Base-by-base conservation (phyloP, 2,797 vertebrate genomes). In the Enteromius afrohamiltoni region DNA sequence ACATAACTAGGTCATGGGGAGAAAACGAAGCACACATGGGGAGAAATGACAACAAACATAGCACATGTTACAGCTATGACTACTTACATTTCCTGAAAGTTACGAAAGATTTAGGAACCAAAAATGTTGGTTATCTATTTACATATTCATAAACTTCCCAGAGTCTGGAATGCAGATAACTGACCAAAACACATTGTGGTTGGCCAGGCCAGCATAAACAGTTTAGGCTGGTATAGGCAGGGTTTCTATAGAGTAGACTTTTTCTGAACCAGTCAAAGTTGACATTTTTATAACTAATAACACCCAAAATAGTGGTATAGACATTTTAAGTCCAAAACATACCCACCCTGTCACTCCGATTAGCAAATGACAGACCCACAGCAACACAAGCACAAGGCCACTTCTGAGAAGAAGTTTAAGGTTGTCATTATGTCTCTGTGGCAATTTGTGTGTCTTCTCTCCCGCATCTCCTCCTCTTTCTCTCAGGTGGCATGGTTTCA, bases 351-450 rank as follows among this genome's bases (percentile, higher is more conserved):
- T 42, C 79, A 19, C 51, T 75, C 71, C 64, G 74, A 88, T 92
- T 92, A 92, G 90, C 91, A 92, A 87, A 85, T 65, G 51, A 82
- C 82, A 29, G 82, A 87, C 69, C 77, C 81, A 83, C 31, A 87
- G 87, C 83, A 75, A 85, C 13, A 31, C 89, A 74, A 68, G 19
- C 91, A 87, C 78, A 88, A 90, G 90, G 90, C 86, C 87, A 67
- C 86, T 86, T 82, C 79, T 80, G 87, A 93, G 89, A 92, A 91
- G 91, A 92, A 92, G 92, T 91, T 90, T 88, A 84, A 88, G 86
- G 82, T 91, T 93, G 92, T 93, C 92, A 93, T 92, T 91, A 91
- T 92, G 94, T 94, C 93, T 92, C 10, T 51, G 13, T 64, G 42
- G 89, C 90, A 91, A 93, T 93, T 91, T 93, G 92, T 79, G 67